Conservation (phyloP, 2,888 invertebrate species). For the Tipula lateralis region DNA sequence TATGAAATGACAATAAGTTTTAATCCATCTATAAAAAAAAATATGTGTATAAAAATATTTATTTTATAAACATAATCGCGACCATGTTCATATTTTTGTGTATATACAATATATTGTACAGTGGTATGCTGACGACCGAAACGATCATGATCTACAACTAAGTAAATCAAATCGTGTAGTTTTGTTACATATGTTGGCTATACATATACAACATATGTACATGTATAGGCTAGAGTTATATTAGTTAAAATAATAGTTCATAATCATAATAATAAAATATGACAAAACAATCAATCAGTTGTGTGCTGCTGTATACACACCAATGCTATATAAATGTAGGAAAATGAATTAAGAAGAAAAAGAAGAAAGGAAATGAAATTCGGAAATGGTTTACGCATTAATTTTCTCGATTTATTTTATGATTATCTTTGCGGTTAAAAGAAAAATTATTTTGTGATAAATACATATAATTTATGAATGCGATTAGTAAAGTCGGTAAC, state of each 20-base stretch:
- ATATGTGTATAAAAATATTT: background rate
- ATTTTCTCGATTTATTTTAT: background rate
- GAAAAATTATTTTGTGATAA: background rate
- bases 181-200: background rate
- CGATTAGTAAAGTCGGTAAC: no score
- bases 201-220: background rate
- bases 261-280: background rate
- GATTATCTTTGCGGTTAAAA: background rate
- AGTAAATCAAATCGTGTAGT: background rate
- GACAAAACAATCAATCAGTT: background rate
- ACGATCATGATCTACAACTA: background rate
- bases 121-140: background rate
- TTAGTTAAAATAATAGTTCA: background rate
- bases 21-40: conserved; percentile 5
- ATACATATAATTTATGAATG: no score
- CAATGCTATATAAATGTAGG: background rate
- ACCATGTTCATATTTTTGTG: background rate
- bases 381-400: background rate
- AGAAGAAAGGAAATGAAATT: background rate
- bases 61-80: background rate
- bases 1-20: conserved; percentile 19
- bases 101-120: no score
- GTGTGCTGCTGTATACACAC: background rate
- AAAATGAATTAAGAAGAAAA: background rate
- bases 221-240: background rate